Percentiles rank a stretch among this genome's conserved stretches.
phyloP scores from a whole-genome alignment of 2,888 invertebrate species.

The Enchytraeus crypticus region DNA sequence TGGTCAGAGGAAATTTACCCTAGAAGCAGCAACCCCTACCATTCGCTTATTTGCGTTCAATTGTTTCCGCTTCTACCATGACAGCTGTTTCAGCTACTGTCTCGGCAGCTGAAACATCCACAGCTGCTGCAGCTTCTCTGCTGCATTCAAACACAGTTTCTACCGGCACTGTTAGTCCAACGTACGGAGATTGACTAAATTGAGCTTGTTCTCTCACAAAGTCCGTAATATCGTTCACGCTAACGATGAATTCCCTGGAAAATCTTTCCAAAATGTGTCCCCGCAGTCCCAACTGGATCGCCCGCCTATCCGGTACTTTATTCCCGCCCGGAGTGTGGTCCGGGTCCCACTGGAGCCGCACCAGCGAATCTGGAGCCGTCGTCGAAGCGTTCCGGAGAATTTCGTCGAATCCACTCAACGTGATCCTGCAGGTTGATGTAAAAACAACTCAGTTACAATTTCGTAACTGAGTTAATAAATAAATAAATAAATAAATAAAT shows the following conservation, averaged over 20 bases:
- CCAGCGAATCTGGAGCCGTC: conserved; percentile 25
- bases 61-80: too few species aligned
- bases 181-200: background rate
- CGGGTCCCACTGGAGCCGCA: conserved; percentile 43
- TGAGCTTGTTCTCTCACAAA: conserved; percentile 30
- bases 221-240: conserved; percentile 32
- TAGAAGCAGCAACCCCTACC: too few species aligned
- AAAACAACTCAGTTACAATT: too few species aligned
- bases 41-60: too few species aligned
- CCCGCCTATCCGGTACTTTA: conserved; percentile 26
- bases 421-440: too few species aligned
- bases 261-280: conserved; percentile 30
- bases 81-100: too few species aligned
- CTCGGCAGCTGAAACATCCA: background rate
- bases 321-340: conserved; percentile 32
- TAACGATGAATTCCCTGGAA: conserved; percentile 27
- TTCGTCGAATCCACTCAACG: conserved; percentile 32
- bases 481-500: too few species aligned
- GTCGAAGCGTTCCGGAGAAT: conserved; percentile 34
- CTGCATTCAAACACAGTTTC: background rate
- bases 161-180: background rate
- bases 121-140: background rate
- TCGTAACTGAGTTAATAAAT: too few species aligned
- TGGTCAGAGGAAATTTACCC: too few species aligned
- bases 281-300: conserved; percentile 37